Evolutionary conservation across 1,140 invertebrate species (phyloP).

Genomic region (Orchestia grillus): DNA sequence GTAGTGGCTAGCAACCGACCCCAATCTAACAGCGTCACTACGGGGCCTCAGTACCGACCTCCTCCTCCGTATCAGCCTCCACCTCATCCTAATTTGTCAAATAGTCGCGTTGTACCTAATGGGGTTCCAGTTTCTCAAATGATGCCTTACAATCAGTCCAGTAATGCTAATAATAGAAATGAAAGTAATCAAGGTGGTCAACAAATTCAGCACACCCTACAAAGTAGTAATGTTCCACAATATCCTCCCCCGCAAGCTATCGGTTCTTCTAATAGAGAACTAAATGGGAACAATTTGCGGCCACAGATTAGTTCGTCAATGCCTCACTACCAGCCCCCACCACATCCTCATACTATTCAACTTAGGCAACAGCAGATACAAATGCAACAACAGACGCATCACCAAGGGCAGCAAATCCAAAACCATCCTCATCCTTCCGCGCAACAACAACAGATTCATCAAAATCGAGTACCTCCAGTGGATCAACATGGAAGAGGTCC

Average conservation of each 20-base stretch:
- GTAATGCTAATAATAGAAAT: conserved; percentile 3
- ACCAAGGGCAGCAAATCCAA: not conserved
- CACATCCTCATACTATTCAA: conserved; percentile 31
- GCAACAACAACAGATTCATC: not conserved
- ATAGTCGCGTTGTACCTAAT: conserved; percentile 56
- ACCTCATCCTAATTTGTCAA: conserved; percentile 59
- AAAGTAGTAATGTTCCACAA: conserved; percentile 52
- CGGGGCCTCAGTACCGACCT: conserved; percentile 57
- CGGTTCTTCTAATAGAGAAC: conserved; percentile 53
- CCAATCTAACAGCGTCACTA: conserved; percentile 30
- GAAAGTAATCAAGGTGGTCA: not conserved
- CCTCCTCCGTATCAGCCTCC: conserved; percentile 67
- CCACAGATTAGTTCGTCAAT: not conserved
- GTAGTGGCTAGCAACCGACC: conserved; percentile 22
- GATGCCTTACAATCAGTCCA: conserved; percentile 32
- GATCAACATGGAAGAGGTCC: conserved; percentile 52
- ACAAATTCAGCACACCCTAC: conserved; percentile 44
- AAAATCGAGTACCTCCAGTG: not conserved
- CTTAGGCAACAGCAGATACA: conserved; percentile 45
- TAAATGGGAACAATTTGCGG: not conserved
- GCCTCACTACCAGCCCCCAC: conserved; percentile 19
- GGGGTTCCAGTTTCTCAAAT: conserved; percentile 51
- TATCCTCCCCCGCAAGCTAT: conserved; percentile 62
- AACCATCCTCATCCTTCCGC: not conserved
- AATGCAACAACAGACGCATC: conserved; percentile 39